Percentiles rank a stretch among this genome's conserved stretches.
phyloP scores from a whole-genome alignment of 2,113 vertebrate genomes.

The Glaucomys volans region DNA sequence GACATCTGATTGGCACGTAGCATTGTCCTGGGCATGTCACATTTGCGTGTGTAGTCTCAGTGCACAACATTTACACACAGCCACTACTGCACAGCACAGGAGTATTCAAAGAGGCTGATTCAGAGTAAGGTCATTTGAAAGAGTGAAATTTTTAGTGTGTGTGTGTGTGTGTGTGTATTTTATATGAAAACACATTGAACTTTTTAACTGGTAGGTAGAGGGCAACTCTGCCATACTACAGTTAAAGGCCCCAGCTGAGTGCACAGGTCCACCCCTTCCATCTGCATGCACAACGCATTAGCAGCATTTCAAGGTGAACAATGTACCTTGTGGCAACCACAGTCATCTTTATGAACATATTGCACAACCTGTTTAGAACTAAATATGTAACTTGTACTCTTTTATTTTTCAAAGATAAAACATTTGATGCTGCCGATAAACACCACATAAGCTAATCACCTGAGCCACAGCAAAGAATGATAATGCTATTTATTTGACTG shows the following conservation, averaged over 20 bases:
- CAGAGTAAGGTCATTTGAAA: constrained; percentile 92
- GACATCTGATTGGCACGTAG: constrained; percentile 93
- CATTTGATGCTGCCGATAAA: constrained; percentile 88
- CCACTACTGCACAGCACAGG: constrained; percentile 93
- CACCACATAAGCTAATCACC: constrained; percentile 85
- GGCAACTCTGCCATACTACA: constrained; percentile 86
- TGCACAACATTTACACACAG: constrained; percentile 92
- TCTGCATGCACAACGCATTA: constrained; percentile 89
- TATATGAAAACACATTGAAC: constrained; percentile 89
- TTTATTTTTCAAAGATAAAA: constrained; percentile 86
- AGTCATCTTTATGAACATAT: constrained; percentile 92
- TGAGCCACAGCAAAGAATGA: constrained; percentile 86
- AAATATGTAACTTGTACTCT: constrained; percentile 88
- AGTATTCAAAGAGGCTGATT: constrained; percentile 92
- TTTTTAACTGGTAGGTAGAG: constrained; percentile 86
- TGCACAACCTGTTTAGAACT: constrained; percentile 91
- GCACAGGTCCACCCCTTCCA: constrained; percentile 90
- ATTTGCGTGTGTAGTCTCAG: constrained; percentile 91
- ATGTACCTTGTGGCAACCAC: constrained; percentile 94
- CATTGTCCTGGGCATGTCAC: constrained; percentile 92
- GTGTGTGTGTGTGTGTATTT: constrained; percentile 78
- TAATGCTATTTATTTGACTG: constrained; percentile 81
- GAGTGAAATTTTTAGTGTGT: constrained; percentile 86
- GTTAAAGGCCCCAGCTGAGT: constrained; percentile 88
- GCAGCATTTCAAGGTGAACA: constrained; percentile 91